Evolutionary conservation across 2,888 invertebrate genomes (phyloP), one percentile per base, ranked within the genome.

Genomic region (Dryadula phaetusa): DNA sequence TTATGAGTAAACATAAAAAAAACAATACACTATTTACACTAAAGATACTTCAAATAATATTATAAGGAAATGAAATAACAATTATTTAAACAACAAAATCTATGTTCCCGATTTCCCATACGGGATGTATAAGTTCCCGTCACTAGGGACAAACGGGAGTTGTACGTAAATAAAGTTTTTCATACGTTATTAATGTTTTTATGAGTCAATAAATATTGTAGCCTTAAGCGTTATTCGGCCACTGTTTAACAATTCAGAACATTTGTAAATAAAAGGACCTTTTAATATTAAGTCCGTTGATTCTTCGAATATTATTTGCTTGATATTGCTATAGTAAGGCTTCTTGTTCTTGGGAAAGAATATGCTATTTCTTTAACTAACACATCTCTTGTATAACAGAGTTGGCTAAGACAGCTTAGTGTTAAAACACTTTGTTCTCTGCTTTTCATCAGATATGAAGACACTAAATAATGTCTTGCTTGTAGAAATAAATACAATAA

Each of bases 141-240:
- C 52, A 10, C 16, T 28, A 28, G 28, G 16, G 52, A 52, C 28
- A 16, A 7, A 10, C 0, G 28, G 28, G 28, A 32, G 52, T 32
- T 32, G 25, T n/a, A 52, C 52, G 28, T 32, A 54, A 37, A 54
- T 22, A 54, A 54, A 37, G n/a, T 54, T 37, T 54, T 37, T 54
- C 52, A 16, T 52, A 52, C 32, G 52, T 37, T 54, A 54, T 40
- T 40, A 56, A 37, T 56, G 40, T 56, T 22, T 56, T 56, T 56
- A 40, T 40, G 37, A 56, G 56, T 40, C 56, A 40, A 25, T 40
- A 40, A 56, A 25, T 40, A 40, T 56, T 56, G 34, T 56, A 22
- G 22, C 37, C 37, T 56, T 40, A 40, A 40, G 40, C 56, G 16
- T 37, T 40, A 25, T 40, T 40, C 56, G 40, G 40, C 25, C 40